A percentile compares a stretch with the other conserved stretches of the same genome.
phyloP scores from a whole-genome alignment of 2,888 invertebrate species.

The Callinectes sapidus region DNA sequence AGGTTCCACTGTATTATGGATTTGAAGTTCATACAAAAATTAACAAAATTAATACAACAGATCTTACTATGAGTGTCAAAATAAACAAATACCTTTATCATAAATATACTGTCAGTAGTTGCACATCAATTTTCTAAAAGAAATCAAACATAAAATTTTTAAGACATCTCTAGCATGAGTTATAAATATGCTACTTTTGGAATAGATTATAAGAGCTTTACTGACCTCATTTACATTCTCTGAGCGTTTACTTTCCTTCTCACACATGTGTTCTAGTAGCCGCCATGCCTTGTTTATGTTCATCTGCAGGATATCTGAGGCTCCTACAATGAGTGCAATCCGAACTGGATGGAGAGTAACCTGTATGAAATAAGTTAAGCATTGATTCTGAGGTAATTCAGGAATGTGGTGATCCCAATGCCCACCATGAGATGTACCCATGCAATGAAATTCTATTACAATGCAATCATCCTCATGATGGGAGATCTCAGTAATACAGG shows the following conservation, averaged over 20 bases:
- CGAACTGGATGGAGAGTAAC: constrained; percentile 69
- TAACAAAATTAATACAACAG: not conserved
- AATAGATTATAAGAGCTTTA: not conserved
- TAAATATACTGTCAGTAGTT: too few species aligned
- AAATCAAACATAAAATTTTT: not conserved
- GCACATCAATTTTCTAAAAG: too few species aligned
- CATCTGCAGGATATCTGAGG: constrained; percentile 51
- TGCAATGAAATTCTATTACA: too few species aligned
- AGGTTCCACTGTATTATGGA: not conserved
- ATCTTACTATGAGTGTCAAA: not conserved
- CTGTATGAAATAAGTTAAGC: constrained; percentile 41
- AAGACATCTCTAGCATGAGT: not conserved
- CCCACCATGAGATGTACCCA: too few species aligned
- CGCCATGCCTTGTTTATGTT: constrained; percentile 55
- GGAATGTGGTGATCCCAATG: not conserved
- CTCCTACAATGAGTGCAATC: constrained; percentile 58
- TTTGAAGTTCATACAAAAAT: not conserved
- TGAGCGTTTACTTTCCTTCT: constrained; percentile 65
- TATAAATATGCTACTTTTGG: not conserved
- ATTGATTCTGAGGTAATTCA: not conserved
- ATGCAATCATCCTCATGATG: too few species aligned
- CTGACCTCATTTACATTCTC: constrained; percentile 72
- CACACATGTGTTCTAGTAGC: constrained; percentile 66
- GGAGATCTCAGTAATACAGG: too few species aligned
- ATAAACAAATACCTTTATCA: not conserved